Conservation (phyloP, 2,888 invertebrate genomes). For the Ormia ochracea region DNA sequence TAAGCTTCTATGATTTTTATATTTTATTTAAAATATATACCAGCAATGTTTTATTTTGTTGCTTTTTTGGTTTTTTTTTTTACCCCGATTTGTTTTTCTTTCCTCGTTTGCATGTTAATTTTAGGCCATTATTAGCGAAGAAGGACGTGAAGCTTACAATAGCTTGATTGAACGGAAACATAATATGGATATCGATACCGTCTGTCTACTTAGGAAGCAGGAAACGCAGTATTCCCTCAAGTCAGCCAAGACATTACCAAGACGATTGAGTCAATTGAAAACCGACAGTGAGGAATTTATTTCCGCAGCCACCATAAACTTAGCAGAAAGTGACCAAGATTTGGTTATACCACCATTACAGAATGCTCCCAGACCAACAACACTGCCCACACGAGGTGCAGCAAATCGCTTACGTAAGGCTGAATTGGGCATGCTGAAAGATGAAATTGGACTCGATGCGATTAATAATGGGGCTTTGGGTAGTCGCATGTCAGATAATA, state of each 20-base stretch:
- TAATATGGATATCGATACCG: constrained; percentile 68
- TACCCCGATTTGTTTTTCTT: constrained; percentile 49
- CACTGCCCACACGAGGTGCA: constrained; percentile 74
- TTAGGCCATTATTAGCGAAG: constrained; percentile 89
- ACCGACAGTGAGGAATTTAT: constrained; percentile 62
- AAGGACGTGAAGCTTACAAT: constrained; percentile 94
- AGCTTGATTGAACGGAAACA: constrained; percentile 89
- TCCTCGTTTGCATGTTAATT: constrained; percentile 65
- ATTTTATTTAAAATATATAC: constrained; percentile 31
- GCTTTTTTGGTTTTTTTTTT: constrained; percentile 35
- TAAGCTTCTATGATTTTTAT: constrained; percentile 3
- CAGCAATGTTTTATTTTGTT: constrained; percentile 49
- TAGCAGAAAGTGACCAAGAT: constrained; percentile 53
- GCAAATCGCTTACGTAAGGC: constrained; percentile 70
- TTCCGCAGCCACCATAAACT: constrained; percentile 6
- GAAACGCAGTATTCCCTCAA: constrained; percentile 73
- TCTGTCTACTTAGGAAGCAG: constrained; percentile 70
- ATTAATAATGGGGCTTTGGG: constrained; percentile 51
- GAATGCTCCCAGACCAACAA: constrained; percentile 74
- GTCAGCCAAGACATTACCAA: constrained; percentile 72
- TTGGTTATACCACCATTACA: constrained; percentile 67
- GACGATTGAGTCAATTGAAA: constrained; percentile 67
- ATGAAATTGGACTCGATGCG: background rate
- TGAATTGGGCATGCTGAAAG: constrained; percentile 62
- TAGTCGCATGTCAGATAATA: constrained; percentile 61